Base-by-base conservation (phyloP, 2,888 invertebrate species). In the Tenthredo amoena region DNA sequence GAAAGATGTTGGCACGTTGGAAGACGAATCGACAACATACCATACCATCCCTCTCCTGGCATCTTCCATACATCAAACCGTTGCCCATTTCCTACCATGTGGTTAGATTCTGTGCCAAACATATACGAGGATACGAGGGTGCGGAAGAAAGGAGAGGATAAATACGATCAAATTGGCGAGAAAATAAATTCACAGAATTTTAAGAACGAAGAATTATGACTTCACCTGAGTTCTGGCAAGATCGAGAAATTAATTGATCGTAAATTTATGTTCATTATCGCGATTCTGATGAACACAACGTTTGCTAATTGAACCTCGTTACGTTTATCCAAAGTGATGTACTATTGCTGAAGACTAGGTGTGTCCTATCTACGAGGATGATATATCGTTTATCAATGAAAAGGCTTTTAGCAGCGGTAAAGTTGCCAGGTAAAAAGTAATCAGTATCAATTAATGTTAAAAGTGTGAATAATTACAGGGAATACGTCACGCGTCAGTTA, bases 11-110 rank as follows among this genome's bases (percentile, higher is more conserved):
- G 87, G 71, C 88, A 87, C 88, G 89, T 90, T 89, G 88, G 91
- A 92, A 93, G 93, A 93, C 92, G 92, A 92, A 93, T 93, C 89
- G 93, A 92, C 91, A 91, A 92, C 92, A 92, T 89, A 88, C 86
- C 89, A 89, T 87, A 87, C 89, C 88, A 90, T 87, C 88, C 89
- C 88, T 87, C 88, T 88, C 87, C 90, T 89, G 91, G 91, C 91
- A 89, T 91, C 88, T 88, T 90, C 90, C 89, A 91, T 92, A 91
- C 90, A 90, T 92, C 92, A 92, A 92, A 91, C 68, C 47, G 83
- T 68, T 83, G 83, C 83, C 71, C 83, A 83, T 83, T 71, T 68
- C 50, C 68, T 83, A 83, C 83, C 68, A 68, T 83, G 83, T 71
- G 83, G 83, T 83, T 83, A 71, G 83, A 83, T 83, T 65, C 26